Conservation (phyloP, 35 echinoderm and acorn worm genomes). For the Patiria miniata region DNA sequence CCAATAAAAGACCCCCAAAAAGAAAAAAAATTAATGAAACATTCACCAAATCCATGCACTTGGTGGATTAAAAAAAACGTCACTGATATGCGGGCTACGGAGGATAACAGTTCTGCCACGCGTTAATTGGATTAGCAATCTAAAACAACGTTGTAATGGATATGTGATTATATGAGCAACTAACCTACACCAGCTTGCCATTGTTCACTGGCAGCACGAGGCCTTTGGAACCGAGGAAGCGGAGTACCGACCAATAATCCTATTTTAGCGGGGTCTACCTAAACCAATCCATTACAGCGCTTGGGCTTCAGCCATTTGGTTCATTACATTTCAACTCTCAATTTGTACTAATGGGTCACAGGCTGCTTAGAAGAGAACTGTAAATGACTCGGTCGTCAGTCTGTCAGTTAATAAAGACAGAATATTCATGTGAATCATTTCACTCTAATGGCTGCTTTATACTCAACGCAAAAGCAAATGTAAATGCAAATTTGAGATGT, state of each 20-base stretch:
- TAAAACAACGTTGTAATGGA: conserved; percentile 26
- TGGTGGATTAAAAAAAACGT: conserved; percentile 1
- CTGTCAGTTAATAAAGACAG: not conserved
- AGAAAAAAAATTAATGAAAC: not conserved
- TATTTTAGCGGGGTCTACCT: not conserved
- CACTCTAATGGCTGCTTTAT: no score
- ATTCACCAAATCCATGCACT: not conserved
- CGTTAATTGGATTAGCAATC: conserved; percentile 17
- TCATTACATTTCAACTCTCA: not conserved
- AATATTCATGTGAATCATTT: no score
- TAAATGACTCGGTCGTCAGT: conserved; percentile 13
- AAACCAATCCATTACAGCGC: conserved; percentile 18
- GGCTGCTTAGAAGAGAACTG: not conserved
- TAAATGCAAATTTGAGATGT: no score
- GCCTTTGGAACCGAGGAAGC: not conserved
- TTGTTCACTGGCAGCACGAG: not conserved
- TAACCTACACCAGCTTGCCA: not conserved
- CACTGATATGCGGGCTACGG: not conserved
- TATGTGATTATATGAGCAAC: conserved; percentile 16
- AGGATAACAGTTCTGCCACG: not conserved
- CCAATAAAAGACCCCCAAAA: not conserved
- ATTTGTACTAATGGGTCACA: conserved; percentile 23
- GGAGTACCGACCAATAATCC: conserved; percentile 3
- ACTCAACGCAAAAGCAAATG: no score
- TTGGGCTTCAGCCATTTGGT: not conserved